Conservation (phyloP, 2,888 invertebrate genomes). For the Limnephilus rhombicus region DNA sequence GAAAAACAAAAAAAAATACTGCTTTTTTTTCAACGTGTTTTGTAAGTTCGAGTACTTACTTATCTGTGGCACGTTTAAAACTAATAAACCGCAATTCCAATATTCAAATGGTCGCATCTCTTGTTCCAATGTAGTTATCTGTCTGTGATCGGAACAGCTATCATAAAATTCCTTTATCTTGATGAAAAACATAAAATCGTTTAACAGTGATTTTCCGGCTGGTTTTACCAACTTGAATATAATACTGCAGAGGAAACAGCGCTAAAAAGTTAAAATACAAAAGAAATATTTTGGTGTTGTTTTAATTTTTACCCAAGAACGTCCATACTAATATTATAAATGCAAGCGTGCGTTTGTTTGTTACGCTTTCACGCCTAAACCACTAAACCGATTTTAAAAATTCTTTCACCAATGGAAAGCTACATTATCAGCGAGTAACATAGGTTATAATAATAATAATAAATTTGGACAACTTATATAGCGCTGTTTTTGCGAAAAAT, state of each 20-base stretch:
- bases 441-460: no score
- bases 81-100: slow-evolving; percentile 7
- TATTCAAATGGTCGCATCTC: slow-evolving; percentile 10
- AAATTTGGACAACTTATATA: no score
- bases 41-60: not conserved
- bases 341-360: no score
- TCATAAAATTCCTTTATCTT: slow-evolving; percentile 28
- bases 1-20: no score
- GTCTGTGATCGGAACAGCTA: slow-evolving; percentile 6
- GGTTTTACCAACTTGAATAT: not conserved
- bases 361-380: no score
- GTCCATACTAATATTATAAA: no score
- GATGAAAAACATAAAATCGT: slow-evolving; percentile 31
- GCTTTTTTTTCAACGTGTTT: not conserved
- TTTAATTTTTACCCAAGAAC: no score
- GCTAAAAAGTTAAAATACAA: not conserved
- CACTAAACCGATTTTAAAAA: no score
- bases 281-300: not conserved
- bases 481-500: no score
- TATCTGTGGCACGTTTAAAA: slow-evolving; percentile 1
- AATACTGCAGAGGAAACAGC: not conserved
- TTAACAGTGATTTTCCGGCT: slow-evolving; percentile 12
- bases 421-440: no score
- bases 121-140: not conserved
- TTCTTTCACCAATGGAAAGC: no score